These are phyloP conservation scores for Zingel zingel DNA, from an alignment of 2,113 vertebrate genomes.

Conservation along the genomic window DNA sequence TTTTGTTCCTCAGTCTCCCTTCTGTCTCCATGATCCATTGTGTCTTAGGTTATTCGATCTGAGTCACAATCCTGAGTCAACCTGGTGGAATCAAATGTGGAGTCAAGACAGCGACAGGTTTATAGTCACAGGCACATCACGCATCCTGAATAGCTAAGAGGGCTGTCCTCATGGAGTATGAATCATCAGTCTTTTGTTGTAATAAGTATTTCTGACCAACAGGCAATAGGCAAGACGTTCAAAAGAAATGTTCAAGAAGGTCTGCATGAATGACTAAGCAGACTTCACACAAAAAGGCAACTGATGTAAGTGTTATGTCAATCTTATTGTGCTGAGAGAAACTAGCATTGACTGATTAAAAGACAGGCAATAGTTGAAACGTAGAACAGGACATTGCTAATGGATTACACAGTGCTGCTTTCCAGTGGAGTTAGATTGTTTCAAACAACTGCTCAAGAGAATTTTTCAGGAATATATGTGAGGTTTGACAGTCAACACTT, in stretches of 20 bases:
- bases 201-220: constrained; percentile 27
- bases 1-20: constrained; percentile 80
- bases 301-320: constrained; percentile 29
- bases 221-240: constrained; percentile 44
- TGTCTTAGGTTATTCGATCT: constrained; percentile 81
- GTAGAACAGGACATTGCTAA: constrained; percentile 9
- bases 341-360: constrained; percentile 22
- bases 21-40: constrained; percentile 82
- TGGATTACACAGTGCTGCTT: constrained; percentile 26
- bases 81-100: constrained; percentile 88
- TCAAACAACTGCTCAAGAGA: constrained; percentile 30
- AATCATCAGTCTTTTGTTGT: constrained; percentile 35
- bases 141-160: constrained; percentile 57
- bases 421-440: constrained; percentile 24
- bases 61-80: constrained; percentile 86
- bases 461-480: constrained; percentile 11
- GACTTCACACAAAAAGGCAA: constrained; percentile 25
- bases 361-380: constrained; percentile 30
- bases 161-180: constrained; percentile 43
- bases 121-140: constrained; percentile 76
- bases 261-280: constrained; percentile 35
- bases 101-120: constrained; percentile 86
- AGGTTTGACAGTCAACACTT: constrained; percentile 20
- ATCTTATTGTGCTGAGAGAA: constrained; percentile 14
- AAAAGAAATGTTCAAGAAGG: constrained; percentile 20